Percentiles rank a stretch among this genome's conserved stretches.
These are phyloP conservation scores for Eucidaris tribuloides DNA, from an alignment of 35 echinoderm and acorn worm genomes.

Conservation along the genomic window DNA sequence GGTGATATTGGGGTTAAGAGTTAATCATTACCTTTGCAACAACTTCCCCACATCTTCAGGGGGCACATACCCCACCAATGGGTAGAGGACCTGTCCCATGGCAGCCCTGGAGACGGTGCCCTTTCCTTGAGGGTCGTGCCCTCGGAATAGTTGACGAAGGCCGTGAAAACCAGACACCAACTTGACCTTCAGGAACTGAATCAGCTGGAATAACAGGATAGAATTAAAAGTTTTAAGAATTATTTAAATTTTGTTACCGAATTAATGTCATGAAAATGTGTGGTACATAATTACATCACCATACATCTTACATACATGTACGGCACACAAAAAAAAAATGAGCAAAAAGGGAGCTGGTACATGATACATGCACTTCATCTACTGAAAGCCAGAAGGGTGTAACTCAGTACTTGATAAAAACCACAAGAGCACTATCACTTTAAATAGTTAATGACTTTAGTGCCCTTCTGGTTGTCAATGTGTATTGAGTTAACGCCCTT, in stretches of 20 bases:
- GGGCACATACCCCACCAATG: slow-evolving; percentile 73
- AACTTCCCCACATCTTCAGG: slow-evolving; percentile 63
- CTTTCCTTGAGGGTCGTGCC: slow-evolving; percentile 82
- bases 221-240: too few relatives aligned
- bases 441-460: too few relatives aligned
- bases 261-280: too few relatives aligned
- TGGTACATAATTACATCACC: not conserved
- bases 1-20: not conserved
- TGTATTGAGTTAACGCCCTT: too few relatives aligned
- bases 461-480: too few relatives aligned
- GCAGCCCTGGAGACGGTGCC: slow-evolving; percentile 65
- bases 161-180: slow-evolving; percentile 67
- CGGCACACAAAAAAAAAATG: not conserved
- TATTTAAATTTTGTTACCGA: not conserved
- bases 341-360: not conserved
- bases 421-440: too few relatives aligned
- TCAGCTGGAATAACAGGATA: slow-evolving; percentile 48
- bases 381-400: not conserved
- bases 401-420: not conserved
- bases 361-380: not conserved
- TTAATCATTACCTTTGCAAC: slow-evolving; percentile 51
- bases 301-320: not conserved
- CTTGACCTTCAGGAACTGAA: slow-evolving; percentile 56
- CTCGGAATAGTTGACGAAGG: slow-evolving; percentile 66
- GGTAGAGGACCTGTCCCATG: slow-evolving; percentile 73